phyloP scores from a whole-genome alignment of 2,888 invertebrate genomes.

The Parnassius apollo region DNA sequence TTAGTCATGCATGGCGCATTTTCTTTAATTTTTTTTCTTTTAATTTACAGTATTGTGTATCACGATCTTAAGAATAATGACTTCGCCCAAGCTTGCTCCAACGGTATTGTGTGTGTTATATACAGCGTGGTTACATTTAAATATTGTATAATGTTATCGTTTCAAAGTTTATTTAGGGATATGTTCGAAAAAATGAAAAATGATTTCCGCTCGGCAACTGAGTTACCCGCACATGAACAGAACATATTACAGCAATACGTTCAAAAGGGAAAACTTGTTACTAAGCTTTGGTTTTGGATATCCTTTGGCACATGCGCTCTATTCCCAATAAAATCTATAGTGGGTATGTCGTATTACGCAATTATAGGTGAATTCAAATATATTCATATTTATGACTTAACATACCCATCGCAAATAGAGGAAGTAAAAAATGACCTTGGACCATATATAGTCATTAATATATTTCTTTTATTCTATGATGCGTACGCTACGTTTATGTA shows the following conservation, averaged over 20 bases:
- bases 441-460: constrained; percentile 32
- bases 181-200: constrained; percentile 41
- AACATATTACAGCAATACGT: constrained; percentile 37
- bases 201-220: constrained; percentile 38
- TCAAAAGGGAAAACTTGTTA: constrained; percentile 35
- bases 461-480: constrained; percentile 28
- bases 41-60: constrained; percentile 32
- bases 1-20: constrained; percentile 29
- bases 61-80: constrained; percentile 32
- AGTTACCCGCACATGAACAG: constrained; percentile 35
- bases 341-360: constrained; percentile 36
- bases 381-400: constrained; percentile 39
- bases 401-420: constrained; percentile 42
- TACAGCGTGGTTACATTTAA: constrained; percentile 31
- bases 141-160: constrained; percentile 35
- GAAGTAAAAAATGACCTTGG: constrained; percentile 33
- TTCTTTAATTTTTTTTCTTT: constrained; percentile 20
- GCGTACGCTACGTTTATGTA: constrained; percentile 38
- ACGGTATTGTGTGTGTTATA: constrained; percentile 33
- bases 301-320: fast-evolving
- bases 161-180: constrained; percentile 33
- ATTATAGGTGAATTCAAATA: constrained; percentile 35
- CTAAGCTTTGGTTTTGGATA: constrained; percentile 41
- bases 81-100: constrained; percentile 33
- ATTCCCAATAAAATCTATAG: constrained; percentile 37